Evolutionary conservation across 2,113 vertebrate species (phyloP), one percentile per base, ranked within the genome.

Genomic region (Bubo scandiacus): DNA sequence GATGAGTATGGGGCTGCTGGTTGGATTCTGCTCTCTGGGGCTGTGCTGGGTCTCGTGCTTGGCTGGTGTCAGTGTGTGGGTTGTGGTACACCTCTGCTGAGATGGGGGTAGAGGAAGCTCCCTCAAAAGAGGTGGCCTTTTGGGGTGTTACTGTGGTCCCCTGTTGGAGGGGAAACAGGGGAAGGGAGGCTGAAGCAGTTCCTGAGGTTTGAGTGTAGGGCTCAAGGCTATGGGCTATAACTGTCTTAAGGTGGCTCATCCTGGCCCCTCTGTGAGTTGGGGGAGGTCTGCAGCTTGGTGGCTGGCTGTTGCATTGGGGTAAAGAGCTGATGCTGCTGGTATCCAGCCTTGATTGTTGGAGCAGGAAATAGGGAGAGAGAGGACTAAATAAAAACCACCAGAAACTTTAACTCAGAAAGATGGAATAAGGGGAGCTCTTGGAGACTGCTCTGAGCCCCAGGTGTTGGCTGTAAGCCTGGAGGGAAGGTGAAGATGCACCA

Each of bases 61-160:
- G 42, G 30, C 2, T 55, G 15, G 10, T 13, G 6, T 40, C 1
- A 9, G 21, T 1, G 4, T 4, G 11, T 5, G 25, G 20, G 29
- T 27, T 73, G 36, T 25, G 23, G 9, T 23, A 3, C 1, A 6
- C 5, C 22, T 51, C 52, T 93, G 18, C 25, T 72, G 74, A 14
- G 8, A 4, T 27, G 21, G 7, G 8, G 15, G 10, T 38, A 30
- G 26, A 26, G 25, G 59, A 38, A 42, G 10, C 5, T 68, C 1
- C 12, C 18, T 14, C 0, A 0, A 6, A 66, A 49, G 34, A 14
- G 18, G 36, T 40, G 6, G 2, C 2, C 4, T 61, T 65, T n/a
- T 43, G 9, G 10, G 22, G 6, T 43, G 27, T 43, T 42, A 13
- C 4, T 57, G 27, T 8, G 45, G 45, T 10, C 7, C 7, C 3